phyloP scores from a whole-genome alignment of 2,113 vertebrate genomes.

The Oncorhynchus kisutch region DNA sequence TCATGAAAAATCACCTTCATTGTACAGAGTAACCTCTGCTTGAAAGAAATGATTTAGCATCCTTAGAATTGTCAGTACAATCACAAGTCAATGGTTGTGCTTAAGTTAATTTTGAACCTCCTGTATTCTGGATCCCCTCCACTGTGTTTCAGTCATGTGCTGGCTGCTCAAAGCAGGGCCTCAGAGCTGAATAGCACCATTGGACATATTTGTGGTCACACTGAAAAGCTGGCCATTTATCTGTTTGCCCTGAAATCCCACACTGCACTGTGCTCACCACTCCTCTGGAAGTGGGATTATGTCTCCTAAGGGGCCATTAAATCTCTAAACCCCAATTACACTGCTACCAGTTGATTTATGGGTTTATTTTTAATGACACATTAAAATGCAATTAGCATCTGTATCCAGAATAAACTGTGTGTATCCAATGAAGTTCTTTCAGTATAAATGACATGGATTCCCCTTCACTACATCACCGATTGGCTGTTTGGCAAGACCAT shows the following conservation, averaged over 20 bases:
- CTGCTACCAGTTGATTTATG: slow-evolving; percentile 72
- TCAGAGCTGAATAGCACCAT: slow-evolving; percentile 22
- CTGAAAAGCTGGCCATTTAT: slow-evolving; percentile 39
- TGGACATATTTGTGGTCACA: slow-evolving; percentile 35
- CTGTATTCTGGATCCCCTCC: slow-evolving; percentile 26
- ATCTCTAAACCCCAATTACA: slow-evolving; percentile 70
- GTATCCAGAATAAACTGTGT: slow-evolving; percentile 72
- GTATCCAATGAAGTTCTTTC: slow-evolving; percentile 61
- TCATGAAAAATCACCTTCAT: too few species aligned
- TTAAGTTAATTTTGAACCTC: slow-evolving; percentile 12
- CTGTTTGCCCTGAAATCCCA: slow-evolving; percentile 40
- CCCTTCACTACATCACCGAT: slow-evolving; percentile 36
- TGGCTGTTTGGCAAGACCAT: slow-evolving; percentile 32
- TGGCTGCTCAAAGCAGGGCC: slow-evolving; percentile 17
- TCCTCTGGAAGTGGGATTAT: slow-evolving; percentile 61
- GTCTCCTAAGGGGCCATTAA: slow-evolving; percentile 61
- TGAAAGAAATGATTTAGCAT: too few species aligned
- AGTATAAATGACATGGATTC: slow-evolving; percentile 52
- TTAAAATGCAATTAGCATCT: slow-evolving; percentile 80
- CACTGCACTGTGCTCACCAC: slow-evolving; percentile 21
- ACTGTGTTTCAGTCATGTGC: slow-evolving; percentile 29
- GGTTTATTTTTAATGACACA: slow-evolving; percentile 76
- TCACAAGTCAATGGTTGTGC: too few species aligned
- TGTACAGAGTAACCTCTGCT: too few species aligned
- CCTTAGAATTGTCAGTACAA: too few species aligned